Percentiles rank a stretch among this genome's conserved stretches.
Evolutionary conservation across 1,140 invertebrate species (phyloP).

Genomic region (Metaphire vulgaris): DNA sequence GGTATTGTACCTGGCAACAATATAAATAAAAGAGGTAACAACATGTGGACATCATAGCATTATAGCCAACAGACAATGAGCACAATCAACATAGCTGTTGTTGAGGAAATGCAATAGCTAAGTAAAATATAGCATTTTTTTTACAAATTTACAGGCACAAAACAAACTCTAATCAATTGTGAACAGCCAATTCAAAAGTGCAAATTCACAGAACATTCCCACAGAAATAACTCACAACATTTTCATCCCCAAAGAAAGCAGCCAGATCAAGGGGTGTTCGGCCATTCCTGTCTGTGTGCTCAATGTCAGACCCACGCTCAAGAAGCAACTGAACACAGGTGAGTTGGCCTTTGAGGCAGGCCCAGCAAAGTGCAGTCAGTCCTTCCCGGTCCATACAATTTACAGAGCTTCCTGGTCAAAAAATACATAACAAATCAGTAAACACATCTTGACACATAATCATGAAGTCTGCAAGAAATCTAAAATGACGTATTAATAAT

Average conservation of each 20-base stretch:
- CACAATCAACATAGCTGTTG: no score
- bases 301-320: conserved; percentile 72
- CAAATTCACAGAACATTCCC: no score
- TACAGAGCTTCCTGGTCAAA: conserved; percentile 62
- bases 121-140: not conserved
- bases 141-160: no score
- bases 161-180: no score
- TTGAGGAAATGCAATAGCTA: no score
- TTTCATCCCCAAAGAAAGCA: conserved; percentile 68
- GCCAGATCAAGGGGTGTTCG: conserved; percentile 83
- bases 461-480: no score
- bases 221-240: conserved; percentile 53
- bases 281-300: conserved; percentile 71
- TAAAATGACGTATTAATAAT: no score
- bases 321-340: conserved; percentile 70
- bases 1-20: conserved; percentile 57
- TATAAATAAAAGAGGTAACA: no score
- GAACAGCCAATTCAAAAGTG: no score
- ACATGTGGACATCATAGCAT: no score
- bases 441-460: no score
- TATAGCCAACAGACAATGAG: no score
- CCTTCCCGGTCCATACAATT: conserved; percentile 77
- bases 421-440: not conserved
- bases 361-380: conserved; percentile 80
- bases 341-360: conserved; percentile 75